Evolutionary conservation across 1,140 invertebrate genomes (phyloP).

Genomic region (Aricia agestis): DNA sequence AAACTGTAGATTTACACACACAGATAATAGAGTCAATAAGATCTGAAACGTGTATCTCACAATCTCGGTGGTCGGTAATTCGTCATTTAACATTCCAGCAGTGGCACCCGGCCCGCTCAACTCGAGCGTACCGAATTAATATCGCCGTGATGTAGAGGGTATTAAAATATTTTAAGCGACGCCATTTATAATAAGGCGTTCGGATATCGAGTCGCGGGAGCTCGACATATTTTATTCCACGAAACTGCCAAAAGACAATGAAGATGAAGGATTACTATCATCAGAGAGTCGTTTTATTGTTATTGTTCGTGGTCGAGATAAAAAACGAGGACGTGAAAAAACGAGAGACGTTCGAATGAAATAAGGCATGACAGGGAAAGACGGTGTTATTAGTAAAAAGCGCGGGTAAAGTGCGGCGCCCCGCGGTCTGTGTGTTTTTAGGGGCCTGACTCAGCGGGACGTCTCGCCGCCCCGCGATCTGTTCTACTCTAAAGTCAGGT

Average conservation of each 20-base stretch:
- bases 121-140: slow-evolving; percentile 74
- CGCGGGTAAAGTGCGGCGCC: slow-evolving; percentile 64
- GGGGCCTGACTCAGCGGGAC: slow-evolving; percentile 54
- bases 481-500: background rate
- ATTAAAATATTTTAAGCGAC: slow-evolving; percentile 75
- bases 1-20: too few relatives aligned
- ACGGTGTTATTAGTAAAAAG: slow-evolving; percentile 65
- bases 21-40: slow-evolving; percentile 43
- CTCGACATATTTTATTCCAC: slow-evolving; percentile 71
- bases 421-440: slow-evolving; percentile 77
- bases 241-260: slow-evolving; percentile 76
- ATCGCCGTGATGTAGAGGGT: slow-evolving; percentile 70
- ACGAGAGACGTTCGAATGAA: slow-evolving; percentile 56
- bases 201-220: slow-evolving; percentile 68
- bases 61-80: slow-evolving; percentile 67
- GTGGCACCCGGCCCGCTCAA: slow-evolving; percentile 63
- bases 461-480: slow-evolving; percentile 34
- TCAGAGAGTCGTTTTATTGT: slow-evolving; percentile 69
- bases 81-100: slow-evolving; percentile 72
- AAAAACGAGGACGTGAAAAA: slow-evolving; percentile 59
- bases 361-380: slow-evolving; percentile 72
- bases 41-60: slow-evolving; percentile 58
- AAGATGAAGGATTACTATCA: slow-evolving; percentile 74
- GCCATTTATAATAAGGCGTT: slow-evolving; percentile 74
- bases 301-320: slow-evolving; percentile 56